These are phyloP conservation scores for Phallusia fumigata DNA, from an alignment of 23 tunicate species.

Conservation along the genomic window DNA sequence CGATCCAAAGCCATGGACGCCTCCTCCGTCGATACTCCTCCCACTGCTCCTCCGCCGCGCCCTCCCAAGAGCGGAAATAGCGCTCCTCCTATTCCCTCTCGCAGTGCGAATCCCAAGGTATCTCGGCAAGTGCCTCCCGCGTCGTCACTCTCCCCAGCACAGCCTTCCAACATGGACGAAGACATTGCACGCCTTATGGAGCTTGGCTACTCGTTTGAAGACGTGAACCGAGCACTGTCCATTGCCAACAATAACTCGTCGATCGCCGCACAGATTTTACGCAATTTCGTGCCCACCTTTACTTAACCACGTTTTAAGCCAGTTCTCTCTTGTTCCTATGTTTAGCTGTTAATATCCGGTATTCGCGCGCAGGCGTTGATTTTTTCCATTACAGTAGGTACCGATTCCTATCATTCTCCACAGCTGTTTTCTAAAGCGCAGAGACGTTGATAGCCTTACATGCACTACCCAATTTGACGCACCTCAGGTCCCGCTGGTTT, in stretches of 20 bases:
- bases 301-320: constrained; percentile 5
- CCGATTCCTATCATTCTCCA: background rate
- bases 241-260: constrained; percentile 69
- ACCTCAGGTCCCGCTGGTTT: no score
- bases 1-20: constrained; percentile 20
- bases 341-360: background rate
- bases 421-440: no score
- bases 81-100: constrained; percentile 13
- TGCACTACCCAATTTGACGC: no score
- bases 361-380: background rate
- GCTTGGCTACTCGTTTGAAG: constrained; percentile 84
- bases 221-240: constrained; percentile 76
- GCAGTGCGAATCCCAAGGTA: background rate
- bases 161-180: constrained; percentile 36
- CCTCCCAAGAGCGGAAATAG: constrained; percentile 44
- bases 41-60: constrained; percentile 65
- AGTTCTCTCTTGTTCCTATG: no score
- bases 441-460: no score
- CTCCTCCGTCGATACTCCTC: constrained; percentile 11
- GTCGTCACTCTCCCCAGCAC: constrained; percentile 24
- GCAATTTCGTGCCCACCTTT: background rate
- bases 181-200: constrained; percentile 91
- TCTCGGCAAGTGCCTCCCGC: constrained; percentile 42
- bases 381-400: background rate
- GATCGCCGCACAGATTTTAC: constrained; percentile 62